phyloP scores from a whole-genome alignment of 2,888 invertebrate species.

The Ditylenchus weischeri region DNA sequence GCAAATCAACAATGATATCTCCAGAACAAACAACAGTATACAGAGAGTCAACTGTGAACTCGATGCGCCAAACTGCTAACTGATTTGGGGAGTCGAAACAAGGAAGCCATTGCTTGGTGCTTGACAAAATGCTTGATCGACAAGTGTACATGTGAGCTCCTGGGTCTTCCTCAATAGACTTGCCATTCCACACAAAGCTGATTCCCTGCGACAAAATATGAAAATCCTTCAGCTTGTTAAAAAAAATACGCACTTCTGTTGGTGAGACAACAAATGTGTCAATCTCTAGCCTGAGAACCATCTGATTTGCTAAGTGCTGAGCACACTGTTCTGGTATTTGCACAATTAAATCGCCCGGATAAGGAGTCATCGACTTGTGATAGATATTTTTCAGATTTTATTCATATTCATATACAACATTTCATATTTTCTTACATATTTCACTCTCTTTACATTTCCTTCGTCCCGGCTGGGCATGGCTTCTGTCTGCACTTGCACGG shows the following conservation, averaged over 20 bases:
- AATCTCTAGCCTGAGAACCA: conserved; percentile 36
- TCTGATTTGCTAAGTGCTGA: conserved; percentile 25
- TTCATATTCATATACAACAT: no score
- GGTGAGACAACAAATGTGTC: conserved; percentile 41
- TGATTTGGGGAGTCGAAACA: conserved; percentile 95
- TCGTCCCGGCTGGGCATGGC: no score
- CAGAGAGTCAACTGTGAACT: conserved; percentile 88
- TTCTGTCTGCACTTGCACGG: no score
- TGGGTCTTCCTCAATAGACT: conserved; percentile 20
- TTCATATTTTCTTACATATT: no score
- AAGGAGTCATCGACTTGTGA: conserved; percentile 26
- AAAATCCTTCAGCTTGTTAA: no score
- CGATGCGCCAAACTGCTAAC: conserved; percentile 95
- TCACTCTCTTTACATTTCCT: no score
- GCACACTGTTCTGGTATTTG: conserved; percentile 38
- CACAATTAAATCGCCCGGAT: conserved; percentile 29
- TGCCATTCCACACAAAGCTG: conserved; percentile 27
- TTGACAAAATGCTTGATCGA: conserved; percentile 34
- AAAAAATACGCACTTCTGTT: conserved; percentile 27
- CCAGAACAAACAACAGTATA: conserved; percentile 93
- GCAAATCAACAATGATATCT: conserved; percentile 83
- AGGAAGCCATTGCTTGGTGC: conserved; percentile 81
- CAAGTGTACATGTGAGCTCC: conserved; percentile 55
- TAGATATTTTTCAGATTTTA: conserved; percentile 21
- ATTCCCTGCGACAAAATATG: conserved; percentile 19